Evolutionary conservation across 2,113 vertebrate species (phyloP).

Genomic region (Eulacestoma nigropectus): DNA sequence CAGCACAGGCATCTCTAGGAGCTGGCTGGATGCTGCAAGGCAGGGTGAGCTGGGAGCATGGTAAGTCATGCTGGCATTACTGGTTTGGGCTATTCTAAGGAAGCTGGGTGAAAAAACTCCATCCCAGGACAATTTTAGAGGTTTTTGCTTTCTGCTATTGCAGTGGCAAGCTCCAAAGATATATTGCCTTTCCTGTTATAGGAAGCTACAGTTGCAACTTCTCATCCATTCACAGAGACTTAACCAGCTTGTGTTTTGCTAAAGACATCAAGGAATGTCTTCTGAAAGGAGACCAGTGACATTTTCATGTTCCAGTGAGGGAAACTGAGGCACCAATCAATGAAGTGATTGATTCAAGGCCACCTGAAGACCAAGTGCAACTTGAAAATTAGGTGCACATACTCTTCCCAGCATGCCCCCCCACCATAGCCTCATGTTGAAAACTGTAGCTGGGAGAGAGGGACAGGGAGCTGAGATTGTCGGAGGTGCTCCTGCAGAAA

Average conservation of each 20-base stretch:
- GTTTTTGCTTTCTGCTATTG: background rate
- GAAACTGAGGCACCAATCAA: background rate
- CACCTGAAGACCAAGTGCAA: background rate
- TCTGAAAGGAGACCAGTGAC: background rate
- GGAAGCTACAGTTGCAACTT: background rate
- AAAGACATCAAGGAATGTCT: background rate
- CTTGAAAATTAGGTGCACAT: background rate
- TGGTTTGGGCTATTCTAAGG: background rate
- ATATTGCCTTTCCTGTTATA: background rate
- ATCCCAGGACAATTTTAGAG: background rate
- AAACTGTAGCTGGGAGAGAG: background rate
- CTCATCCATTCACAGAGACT: background rate
- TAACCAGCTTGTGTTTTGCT: background rate
- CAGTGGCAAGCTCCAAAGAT: background rate
- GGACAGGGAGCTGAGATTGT: background rate
- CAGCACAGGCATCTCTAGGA: background rate
- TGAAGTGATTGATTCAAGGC: background rate
- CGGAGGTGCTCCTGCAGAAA: background rate
- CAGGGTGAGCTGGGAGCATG: background rate
- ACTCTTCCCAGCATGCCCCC: background rate
- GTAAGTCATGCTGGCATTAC: background rate
- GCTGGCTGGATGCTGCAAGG: background rate
- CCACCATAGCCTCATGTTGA: accelerated
- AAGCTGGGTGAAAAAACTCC: background rate
- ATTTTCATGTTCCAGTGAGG: background rate